Conservation (phyloP, 2,797 vertebrate genomes). For the Glossophaga mutica region DNA sequence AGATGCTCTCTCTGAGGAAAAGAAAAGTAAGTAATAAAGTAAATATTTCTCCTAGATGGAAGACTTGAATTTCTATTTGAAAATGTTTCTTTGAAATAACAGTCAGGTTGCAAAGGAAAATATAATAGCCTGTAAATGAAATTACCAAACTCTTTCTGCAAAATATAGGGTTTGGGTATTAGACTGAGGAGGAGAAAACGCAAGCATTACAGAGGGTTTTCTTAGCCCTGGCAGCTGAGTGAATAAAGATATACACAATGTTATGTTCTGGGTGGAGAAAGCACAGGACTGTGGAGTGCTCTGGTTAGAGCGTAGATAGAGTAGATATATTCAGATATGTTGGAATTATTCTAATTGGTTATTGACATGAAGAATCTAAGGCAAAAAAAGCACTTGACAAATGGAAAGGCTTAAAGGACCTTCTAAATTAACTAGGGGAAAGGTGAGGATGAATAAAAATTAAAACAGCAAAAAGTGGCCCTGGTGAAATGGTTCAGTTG, state of each 20-base stretch:
- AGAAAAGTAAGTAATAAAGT: background rate
- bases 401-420: background rate
- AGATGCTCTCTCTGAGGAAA: background rate
- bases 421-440: background rate
- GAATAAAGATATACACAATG: background rate
- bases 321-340: background rate
- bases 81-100: background rate
- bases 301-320: background rate
- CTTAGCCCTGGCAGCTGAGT: background rate
- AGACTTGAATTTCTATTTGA: background rate
- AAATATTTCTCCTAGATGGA: background rate
- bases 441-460: background rate
- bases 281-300: background rate
- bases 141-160: background rate
- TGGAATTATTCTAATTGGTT: background rate
- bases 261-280: background rate
- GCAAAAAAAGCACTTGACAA: background rate
- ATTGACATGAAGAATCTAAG: background rate
- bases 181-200: background rate
- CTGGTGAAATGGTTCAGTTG: background rate
- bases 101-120: background rate
- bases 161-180: background rate
- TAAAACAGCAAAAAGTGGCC: background rate
- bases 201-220: background rate
- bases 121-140: background rate